Evolutionary conservation across 2,113 vertebrate genomes (phyloP), one percentile per base, ranked within the genome.

Genomic region (Poeciliopsis occidentalis): DNA sequence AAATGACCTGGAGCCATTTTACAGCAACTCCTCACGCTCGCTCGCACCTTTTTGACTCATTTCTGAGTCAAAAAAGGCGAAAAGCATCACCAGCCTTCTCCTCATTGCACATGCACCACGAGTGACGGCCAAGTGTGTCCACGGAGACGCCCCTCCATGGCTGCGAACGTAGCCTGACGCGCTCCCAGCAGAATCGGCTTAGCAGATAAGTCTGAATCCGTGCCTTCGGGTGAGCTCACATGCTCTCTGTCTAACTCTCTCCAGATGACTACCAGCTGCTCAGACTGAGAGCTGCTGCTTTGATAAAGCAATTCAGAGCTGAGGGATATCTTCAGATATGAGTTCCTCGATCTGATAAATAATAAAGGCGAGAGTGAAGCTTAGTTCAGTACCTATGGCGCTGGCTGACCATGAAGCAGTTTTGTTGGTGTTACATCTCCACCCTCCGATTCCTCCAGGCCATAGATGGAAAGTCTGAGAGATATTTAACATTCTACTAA

Each of bases 241-340:
- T 81, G 74, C 78, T 34, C 78, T 60, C 81, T 79, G 77, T 71
- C 67, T 32, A 67, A 62, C 51, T 72, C 69, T 62, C 60, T 77
- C 74, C 77, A 81, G 68, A 79, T 83, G 77, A 83, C 77, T 60
- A 69, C 71, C 3, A 75, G 76, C 81, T 76, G 81, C 68, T 78
- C 57, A 60, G 11, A 34, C 47, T 1, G 11, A 41, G 72, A 44
- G 71, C 51, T 60, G n/a, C 71, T 88, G 17, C 76, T 90, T 82
- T 90, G 71, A 88, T 84, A 78, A 67, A 79, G 75, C 13, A 24
- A 51, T 61, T 61, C 61, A 61, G 39, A 82, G 71, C 63, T 19
- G 51, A 76, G 71, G 69, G 66, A 82, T 64, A 31, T 75, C 51
- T 72, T 69, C 47, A 71, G 72, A 80, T 80, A 79, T 26, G 62